Conservation (phyloP, 2,113 vertebrate genomes). For the Motacilla alba region DNA sequence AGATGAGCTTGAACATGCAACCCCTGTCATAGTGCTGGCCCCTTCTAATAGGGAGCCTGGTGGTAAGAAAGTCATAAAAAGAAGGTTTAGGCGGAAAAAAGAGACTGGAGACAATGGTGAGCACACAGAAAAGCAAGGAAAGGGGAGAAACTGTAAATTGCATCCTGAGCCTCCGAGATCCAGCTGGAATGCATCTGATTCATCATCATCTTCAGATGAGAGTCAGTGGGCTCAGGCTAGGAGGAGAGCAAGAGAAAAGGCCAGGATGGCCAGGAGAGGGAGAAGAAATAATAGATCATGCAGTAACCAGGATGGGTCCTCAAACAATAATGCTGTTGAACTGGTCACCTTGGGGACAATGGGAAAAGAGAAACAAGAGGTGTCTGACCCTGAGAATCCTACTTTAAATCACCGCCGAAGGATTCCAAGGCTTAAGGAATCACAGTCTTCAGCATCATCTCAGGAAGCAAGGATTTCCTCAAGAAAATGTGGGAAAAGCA, state of each 20-base stretch:
- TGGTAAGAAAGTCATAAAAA: constrained; percentile 82
- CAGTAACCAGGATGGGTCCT: constrained; percentile 41
- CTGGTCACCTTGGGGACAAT: constrained; percentile 71
- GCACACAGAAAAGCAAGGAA: constrained; percentile 62
- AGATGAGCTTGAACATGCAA: constrained; percentile 76
- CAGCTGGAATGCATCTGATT: constrained; percentile 70
- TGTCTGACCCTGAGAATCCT: neutral
- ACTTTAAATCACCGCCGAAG: constrained; percentile 57
- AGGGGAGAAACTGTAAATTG: constrained; percentile 48
- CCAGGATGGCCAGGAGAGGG: constrained; percentile 68
- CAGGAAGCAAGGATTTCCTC: constrained; percentile 44
- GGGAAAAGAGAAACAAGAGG: constrained; percentile 51
- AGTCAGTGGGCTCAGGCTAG: constrained; percentile 78
- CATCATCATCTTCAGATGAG: constrained; percentile 81
- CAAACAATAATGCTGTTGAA: constrained; percentile 61
- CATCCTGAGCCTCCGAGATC: constrained; percentile 59
- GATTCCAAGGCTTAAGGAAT: constrained; percentile 43
- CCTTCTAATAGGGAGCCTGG: constrained; percentile 70
- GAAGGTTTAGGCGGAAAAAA: constrained; percentile 79
- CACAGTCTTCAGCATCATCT: constrained; percentile 39
- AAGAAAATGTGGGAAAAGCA: constrained; percentile 39
- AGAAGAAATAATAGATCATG: constrained; percentile 67
- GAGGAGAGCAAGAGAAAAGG: constrained; percentile 83
- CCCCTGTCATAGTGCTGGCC: constrained; percentile 73
- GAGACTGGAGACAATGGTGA: constrained; percentile 67